Evolutionary conservation across 2,888 invertebrate genomes (phyloP).

Genomic region (Spisula solida): DNA sequence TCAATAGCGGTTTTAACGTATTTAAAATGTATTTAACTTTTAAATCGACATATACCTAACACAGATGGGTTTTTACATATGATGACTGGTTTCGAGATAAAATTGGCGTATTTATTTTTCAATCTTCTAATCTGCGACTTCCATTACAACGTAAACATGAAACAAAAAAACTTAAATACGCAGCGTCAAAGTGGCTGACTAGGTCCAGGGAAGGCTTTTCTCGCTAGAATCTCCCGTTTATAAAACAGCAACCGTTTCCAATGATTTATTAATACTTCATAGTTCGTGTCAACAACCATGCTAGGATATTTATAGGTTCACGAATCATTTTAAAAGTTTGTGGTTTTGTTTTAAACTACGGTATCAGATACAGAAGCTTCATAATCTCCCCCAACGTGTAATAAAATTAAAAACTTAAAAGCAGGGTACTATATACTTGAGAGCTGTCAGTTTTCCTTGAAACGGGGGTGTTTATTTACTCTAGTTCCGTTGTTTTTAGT

Average conservation of each 20-base stretch:
- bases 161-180: conserved; percentile 5
- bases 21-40: no score
- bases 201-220: not conserved
- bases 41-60: not conserved
- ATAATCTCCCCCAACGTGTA: not conserved
- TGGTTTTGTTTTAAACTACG: not conserved
- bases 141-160: not conserved
- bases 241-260: not conserved
- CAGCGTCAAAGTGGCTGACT: not conserved
- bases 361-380: not conserved
- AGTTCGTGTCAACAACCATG: not conserved
- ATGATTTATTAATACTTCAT: not conserved
- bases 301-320: not conserved
- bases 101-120: not conserved
- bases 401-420: not conserved
- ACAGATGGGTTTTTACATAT: not conserved
- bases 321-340: not conserved
- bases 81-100: not conserved
- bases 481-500: not conserved
- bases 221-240: not conserved
- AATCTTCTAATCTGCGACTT: not conserved
- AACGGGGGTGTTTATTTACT: not conserved
- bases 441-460: not conserved
- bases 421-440: not conserved
- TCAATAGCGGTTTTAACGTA: not conserved